phyloP scores from a whole-genome alignment of 2,888 invertebrate genomes.

The Eilema caniola region DNA sequence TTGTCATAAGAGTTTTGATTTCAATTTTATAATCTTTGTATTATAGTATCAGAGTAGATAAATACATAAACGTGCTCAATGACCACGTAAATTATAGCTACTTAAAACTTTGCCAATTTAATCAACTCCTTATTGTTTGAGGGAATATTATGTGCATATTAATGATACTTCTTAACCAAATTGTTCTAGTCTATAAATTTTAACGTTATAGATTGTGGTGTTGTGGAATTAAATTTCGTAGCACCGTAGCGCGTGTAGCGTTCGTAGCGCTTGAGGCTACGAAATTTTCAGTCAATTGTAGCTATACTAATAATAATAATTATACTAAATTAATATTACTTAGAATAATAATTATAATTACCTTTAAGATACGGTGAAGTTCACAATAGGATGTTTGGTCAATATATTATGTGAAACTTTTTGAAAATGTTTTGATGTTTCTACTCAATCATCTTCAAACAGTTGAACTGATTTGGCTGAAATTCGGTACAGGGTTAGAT shows the following conservation, averaged over 20 bases:
- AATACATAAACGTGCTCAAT: too few species aligned
- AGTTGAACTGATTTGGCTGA: too few species aligned
- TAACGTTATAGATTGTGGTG: background rate
- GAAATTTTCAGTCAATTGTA: background rate
- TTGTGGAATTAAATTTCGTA: background rate
- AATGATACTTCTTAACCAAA: background rate
- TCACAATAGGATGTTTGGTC: background rate
- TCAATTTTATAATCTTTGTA: too few species aligned
- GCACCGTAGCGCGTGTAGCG: slow-evolving; percentile 4
- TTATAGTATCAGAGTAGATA: too few species aligned
- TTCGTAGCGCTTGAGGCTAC: slow-evolving; percentile 2
- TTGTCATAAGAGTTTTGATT: too few species aligned
- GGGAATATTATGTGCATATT: background rate
- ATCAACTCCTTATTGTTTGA: slow-evolving; percentile 4
- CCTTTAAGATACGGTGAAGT: background rate
- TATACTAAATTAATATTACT: background rate
- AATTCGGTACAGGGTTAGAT: too few species aligned
- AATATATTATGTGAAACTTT: too few species aligned
- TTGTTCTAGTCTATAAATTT: background rate
- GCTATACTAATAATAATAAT: too few species aligned
- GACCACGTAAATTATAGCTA: background rate
- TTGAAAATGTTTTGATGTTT: too few species aligned
- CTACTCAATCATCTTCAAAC: too few species aligned
- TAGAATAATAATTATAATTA: background rate
- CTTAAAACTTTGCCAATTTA: slow-evolving; percentile 2